A percentile compares a stretch with the other conserved stretches of the same genome.
These are phyloP conservation scores for Notothenia coriiceps DNA, from an alignment of 2,113 vertebrate species.

Conservation along the genomic window DNA sequence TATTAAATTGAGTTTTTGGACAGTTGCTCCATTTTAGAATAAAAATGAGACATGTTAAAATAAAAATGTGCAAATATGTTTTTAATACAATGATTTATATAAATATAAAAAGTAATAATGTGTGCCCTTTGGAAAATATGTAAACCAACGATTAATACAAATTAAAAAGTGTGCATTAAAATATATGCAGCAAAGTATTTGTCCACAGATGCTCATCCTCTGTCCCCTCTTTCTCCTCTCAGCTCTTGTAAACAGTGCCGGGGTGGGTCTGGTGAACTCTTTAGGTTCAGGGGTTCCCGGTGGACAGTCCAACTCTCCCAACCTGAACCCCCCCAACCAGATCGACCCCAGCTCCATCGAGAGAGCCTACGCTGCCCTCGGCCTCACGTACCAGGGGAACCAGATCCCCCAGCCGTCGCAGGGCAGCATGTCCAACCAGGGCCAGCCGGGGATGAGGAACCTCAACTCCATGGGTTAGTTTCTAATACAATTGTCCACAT, in stretches of 20 bases:
- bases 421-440: slow-evolving; percentile 82
- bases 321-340: slow-evolving; percentile 92
- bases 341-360: slow-evolving; percentile 99
- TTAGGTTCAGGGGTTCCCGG: slow-evolving; percentile 88
- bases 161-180: too few species aligned
- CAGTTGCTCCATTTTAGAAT: too few species aligned
- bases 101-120: too few species aligned
- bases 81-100: too few species aligned
- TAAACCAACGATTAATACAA: too few species aligned
- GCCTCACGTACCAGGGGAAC: slow-evolving; percentile 96
- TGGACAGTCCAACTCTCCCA: slow-evolving; percentile 89
- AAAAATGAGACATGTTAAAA: too few species aligned
- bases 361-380: slow-evolving; percentile 95
- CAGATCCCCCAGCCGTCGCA: slow-evolving; percentile 89
- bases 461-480: slow-evolving; percentile 87
- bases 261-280: slow-evolving; percentile 88
- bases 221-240: neutral
- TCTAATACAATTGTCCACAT: neutral
- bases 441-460: slow-evolving; percentile 89
- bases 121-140: too few species aligned
- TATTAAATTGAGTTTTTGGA: too few species aligned
- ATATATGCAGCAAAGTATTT: neutral
- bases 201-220: neutral
- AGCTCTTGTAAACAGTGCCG: slow-evolving; percentile 92
- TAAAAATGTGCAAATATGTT: too few species aligned